phyloP scores from a whole-genome alignment of 2,113 vertebrate genomes.

The Oncorhynchus keta region DNA sequence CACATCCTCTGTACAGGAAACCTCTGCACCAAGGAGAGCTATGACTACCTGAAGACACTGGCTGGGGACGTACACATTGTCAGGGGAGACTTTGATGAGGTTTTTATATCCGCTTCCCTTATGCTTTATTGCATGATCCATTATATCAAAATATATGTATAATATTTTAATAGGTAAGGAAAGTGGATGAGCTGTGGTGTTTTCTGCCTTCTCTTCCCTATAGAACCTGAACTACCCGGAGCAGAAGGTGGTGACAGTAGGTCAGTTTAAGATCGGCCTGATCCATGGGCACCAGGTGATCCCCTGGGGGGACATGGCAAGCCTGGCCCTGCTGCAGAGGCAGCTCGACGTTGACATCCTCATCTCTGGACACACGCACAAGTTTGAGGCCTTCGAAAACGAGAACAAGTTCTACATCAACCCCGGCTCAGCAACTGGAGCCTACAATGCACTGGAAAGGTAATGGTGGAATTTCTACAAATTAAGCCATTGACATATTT shows the following conservation, averaged over 20 bases:
- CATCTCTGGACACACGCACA: slow-evolving; percentile 97
- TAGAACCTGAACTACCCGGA: slow-evolving; percentile 98
- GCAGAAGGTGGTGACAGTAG: slow-evolving; percentile 98
- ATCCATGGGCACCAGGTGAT: slow-evolving; percentile 99
- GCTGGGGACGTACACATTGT: slow-evolving; percentile 98
- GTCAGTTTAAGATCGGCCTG: slow-evolving; percentile 97
- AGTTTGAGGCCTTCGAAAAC: slow-evolving; percentile 97
- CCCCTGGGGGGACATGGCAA: slow-evolving; percentile 98
- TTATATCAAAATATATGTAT: background rate
- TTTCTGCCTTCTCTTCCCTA: slow-evolving; percentile 7
- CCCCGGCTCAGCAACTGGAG: slow-evolving; percentile 97
- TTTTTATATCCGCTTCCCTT: slow-evolving; percentile 41
- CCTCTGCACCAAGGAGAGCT: slow-evolving; percentile 98
- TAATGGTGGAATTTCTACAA: slow-evolving; percentile 44
- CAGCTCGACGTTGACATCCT: slow-evolving; percentile 99
- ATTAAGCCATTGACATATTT: no score
- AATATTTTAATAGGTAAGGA: background rate
- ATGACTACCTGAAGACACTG: slow-evolving; percentile 98
- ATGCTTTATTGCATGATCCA: no score
- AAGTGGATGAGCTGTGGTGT: background rate
- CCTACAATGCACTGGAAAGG: slow-evolving; percentile 96
- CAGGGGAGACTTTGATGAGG: slow-evolving; percentile 98
- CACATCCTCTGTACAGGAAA: slow-evolving; percentile 99
- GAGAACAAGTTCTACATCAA: slow-evolving; percentile 99
- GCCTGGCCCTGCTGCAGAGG: slow-evolving; percentile 91